These are phyloP conservation scores for Alosa alosa DNA, from an alignment of 2,113 vertebrate genomes.

Conservation along the genomic window DNA sequence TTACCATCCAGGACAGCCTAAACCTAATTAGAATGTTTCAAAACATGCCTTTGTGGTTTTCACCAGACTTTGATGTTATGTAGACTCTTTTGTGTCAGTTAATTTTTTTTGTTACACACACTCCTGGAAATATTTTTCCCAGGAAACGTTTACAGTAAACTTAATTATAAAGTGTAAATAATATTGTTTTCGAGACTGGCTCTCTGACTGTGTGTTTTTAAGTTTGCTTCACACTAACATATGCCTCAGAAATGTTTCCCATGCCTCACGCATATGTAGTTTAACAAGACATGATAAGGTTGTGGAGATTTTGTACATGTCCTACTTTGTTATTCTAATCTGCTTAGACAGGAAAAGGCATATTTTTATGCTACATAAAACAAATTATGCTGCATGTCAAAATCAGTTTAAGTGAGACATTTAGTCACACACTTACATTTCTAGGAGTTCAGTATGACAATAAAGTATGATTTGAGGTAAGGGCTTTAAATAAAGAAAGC, in stretches of 20 bases:
- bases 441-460: not conserved
- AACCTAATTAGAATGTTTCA: conserved; percentile 42
- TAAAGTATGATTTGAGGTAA: not conserved
- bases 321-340: conserved; percentile 36
- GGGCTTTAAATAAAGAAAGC: not conserved
- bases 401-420: conserved; percentile 34
- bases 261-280: not conserved
- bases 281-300: not conserved
- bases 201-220: conserved; percentile 38
- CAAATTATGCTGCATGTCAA: not conserved
- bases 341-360: conserved; percentile 28
- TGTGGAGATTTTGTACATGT: conserved; percentile 15
- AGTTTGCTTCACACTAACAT: conserved; percentile 42
- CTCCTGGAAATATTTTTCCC: conserved; percentile 20
- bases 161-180: conserved; percentile 26
- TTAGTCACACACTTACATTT: not conserved
- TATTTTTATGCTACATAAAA: not conserved
- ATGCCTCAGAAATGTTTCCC: conserved; percentile 22
- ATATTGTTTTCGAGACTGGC: conserved; percentile 35
- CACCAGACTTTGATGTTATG: conserved; percentile 16
- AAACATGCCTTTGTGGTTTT: conserved; percentile 33
- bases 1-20: conserved; percentile 42
- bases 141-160: conserved; percentile 31
- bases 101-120: conserved; percentile 40
- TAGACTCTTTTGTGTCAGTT: conserved; percentile 29